Evolutionary conservation across 2,888 invertebrate genomes (phyloP).

Genomic region (Blastobasis lacticolella): DNA sequence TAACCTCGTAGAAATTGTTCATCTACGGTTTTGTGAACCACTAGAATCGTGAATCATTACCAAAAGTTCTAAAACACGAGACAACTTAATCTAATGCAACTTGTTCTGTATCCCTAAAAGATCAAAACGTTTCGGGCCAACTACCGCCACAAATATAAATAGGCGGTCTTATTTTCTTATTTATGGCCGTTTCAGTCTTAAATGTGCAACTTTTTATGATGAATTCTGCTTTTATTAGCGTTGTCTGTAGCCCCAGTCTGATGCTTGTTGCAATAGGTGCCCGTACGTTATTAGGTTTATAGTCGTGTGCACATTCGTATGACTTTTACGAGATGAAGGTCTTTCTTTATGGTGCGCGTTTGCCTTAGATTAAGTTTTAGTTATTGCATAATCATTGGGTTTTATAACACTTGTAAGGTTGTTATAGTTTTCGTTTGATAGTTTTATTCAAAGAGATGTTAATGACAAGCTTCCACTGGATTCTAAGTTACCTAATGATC

Average conservation of each 20-base stretch:
- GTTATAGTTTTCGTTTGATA: slow-evolving; percentile 1
- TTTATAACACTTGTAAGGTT: not conserved
- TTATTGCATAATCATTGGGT: slow-evolving; percentile 13
- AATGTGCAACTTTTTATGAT: slow-evolving; percentile 68
- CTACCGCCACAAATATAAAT: slow-evolving; percentile 54
- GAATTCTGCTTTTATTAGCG: slow-evolving; percentile 55
- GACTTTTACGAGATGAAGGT: slow-evolving; percentile 21
- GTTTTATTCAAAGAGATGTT: not conserved
- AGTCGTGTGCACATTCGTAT: slow-evolving; percentile 30
- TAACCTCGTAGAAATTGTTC: too few species aligned
- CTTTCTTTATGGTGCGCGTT: slow-evolving; percentile 29
- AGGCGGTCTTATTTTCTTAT: slow-evolving; percentile 64
- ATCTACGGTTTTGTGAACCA: too few species aligned
- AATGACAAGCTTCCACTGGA: too few species aligned
- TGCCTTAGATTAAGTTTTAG: slow-evolving; percentile 22
- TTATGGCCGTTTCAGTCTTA: slow-evolving; percentile 61
- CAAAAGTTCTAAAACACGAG: too few species aligned
- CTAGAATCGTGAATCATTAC: too few species aligned
- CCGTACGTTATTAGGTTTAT: slow-evolving; percentile 47
- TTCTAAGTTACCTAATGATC: too few species aligned
- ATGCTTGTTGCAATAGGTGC: slow-evolving; percentile 27
- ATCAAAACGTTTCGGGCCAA: slow-evolving; percentile 28
- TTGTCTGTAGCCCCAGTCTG: slow-evolving; percentile 33
- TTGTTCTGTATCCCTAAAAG: slow-evolving; percentile 11
- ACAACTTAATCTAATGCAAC: too few species aligned